These are phyloP conservation scores for Altica lythri DNA, from an alignment of 2,888 invertebrate species.

Conservation along the genomic window DNA sequence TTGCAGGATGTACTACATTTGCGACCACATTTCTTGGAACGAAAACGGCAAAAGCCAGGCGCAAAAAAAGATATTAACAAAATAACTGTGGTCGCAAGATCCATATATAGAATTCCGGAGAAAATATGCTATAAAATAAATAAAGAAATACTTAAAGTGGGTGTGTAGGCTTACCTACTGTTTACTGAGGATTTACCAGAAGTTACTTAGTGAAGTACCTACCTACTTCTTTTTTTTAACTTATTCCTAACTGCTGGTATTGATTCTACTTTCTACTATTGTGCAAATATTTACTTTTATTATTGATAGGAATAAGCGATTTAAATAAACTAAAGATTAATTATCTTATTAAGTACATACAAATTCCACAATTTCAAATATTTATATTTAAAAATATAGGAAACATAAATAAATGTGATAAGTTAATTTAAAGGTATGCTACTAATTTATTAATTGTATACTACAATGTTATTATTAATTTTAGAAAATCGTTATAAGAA, in stretches of 20 bases:
- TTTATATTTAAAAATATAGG: no score
- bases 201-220: neutral
- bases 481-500: no score
- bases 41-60: constrained; percentile 9
- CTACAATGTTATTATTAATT: no score
- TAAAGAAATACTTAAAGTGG: constrained; percentile 10
- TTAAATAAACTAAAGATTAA: no score
- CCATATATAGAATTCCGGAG: constrained; percentile 14
- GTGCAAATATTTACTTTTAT: neutral
- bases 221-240: neutral
- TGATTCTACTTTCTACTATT: no score
- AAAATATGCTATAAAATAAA: constrained; percentile 16
- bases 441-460: no score
- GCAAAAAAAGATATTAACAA: constrained; percentile 13
- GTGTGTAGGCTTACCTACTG: constrained; percentile 12
- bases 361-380: no score
- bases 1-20: constrained; percentile 13
- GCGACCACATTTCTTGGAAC: constrained; percentile 15
- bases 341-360: no score
- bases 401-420: no score
- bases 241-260: no score
- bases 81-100: constrained; percentile 8
- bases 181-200: constrained; percentile 3
- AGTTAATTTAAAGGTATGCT: no score
- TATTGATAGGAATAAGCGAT: no score